Evolutionary conservation across 1,140 invertebrate genomes (phyloP).

Genomic region (Condylostylus longicornis): DNA sequence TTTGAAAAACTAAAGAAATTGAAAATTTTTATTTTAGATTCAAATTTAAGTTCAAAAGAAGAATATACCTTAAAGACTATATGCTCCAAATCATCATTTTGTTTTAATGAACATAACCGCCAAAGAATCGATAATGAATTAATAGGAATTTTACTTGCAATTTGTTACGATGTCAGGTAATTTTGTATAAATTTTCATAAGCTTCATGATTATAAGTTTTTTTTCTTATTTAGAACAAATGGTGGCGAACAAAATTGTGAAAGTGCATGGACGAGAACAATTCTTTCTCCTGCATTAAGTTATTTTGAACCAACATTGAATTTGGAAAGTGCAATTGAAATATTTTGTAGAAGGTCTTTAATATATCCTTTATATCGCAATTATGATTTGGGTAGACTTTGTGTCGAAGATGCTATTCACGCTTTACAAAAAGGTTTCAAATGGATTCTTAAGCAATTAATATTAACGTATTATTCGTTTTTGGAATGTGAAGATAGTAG

Average conservation of each 20-base stretch:
- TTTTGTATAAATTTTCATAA: neutral
- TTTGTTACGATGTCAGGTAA: conserved; percentile 26
- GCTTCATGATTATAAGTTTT: neutral
- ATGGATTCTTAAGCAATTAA: conserved; percentile 24
- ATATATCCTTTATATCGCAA: conserved; percentile 28
- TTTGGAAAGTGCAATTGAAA: conserved; percentile 20
- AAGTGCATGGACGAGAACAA: conserved; percentile 25
- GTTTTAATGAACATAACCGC: conserved; percentile 10
- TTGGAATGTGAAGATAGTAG: conserved; percentile 14
- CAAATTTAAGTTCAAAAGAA: conserved; percentile 21
- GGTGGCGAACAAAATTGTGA: conserved; percentile 23
- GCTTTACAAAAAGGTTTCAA: conserved; percentile 19
- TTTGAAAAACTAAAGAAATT: neutral
- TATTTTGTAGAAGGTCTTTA: conserved; percentile 20
- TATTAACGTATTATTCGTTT: conserved; percentile 22
- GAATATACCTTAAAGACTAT: conserved; percentile 23
- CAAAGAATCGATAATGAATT: conserved; percentile 24
- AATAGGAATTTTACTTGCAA: conserved; percentile 24
- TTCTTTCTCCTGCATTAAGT: conserved; percentile 19
- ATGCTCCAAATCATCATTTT: too few species aligned
- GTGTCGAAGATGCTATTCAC: conserved; percentile 23
- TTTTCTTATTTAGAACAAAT: conserved; percentile 17
- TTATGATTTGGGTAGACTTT: conserved; percentile 21
- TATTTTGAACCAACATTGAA: conserved; percentile 27
- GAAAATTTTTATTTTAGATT: conserved; percentile 8